Base-by-base conservation (phyloP, 2,888 invertebrate species). In the Pomacea canaliculata region DNA sequence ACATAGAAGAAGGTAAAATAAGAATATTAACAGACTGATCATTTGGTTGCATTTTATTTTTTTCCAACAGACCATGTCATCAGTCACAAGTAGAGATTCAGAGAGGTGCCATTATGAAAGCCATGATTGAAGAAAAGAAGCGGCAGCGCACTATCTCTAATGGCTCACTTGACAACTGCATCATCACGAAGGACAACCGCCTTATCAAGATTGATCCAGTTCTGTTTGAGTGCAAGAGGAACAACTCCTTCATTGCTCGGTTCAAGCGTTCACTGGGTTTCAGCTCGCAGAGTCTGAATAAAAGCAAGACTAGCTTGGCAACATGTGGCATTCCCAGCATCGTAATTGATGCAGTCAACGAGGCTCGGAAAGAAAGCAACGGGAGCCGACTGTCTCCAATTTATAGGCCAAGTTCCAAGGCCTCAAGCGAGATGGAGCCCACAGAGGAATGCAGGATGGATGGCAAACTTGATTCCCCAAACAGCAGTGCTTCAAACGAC, bases 181-280 rank as follows among this genome's bases (percentile, higher is more conserved):
- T 91, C 76, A 91, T 91, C 62, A 91, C 90, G 0, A 87, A 82
- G 74, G 89, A 89, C 81, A 90, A 90, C 79, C 80, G 84, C 68
- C 81, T 90, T 65, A 86, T 90, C 73, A 87, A 87, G 75, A 83
- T 88, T 19, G 88, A 88, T 70, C 81, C 80, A 0, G 83, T 83
- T 65, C 73, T 83, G 19, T 83, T 86, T 51, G 86, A 86, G 69
- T 76, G 83, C 60, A 81, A 83, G 27, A 85, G 85, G 63, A 85
- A 85, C 78, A 83, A 83, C 68, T 86, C 86, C 1, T 84, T 85
- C 73, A 83, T 87, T 27, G 85, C 86, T 46, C 80, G 83, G 73
- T 82, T 87, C 65, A 87, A 86, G 81, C 84, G 84, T 51, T 83
- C 85, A 46, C 82, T 87, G 67, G 87, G 86, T 37, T 86, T 87